Percentiles rank a stretch among this genome's conserved stretches.
Conservation (phyloP, 2,888 invertebrate genomes). For the Phania funesta region DNA sequence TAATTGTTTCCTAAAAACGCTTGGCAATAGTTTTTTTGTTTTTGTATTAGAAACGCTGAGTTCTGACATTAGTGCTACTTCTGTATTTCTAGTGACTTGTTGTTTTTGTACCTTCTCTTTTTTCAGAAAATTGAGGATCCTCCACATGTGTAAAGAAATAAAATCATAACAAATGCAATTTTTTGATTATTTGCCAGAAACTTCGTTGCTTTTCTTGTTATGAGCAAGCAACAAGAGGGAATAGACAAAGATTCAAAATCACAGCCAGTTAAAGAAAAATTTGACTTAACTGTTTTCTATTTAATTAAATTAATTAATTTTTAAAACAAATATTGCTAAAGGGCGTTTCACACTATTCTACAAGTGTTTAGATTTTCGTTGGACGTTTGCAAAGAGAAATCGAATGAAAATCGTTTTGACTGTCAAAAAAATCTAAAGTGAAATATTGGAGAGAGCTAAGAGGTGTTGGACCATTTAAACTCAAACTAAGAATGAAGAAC, state of each 20-base stretch:
- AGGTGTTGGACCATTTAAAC: too few relatives aligned
- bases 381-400: too few relatives aligned
- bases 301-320: not conserved
- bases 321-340: not conserved
- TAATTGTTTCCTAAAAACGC: not conserved
- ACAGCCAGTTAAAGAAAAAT: constrained; percentile 40
- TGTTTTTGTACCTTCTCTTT: not conserved
- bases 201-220: not conserved
- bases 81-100: not conserved
- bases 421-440: too few relatives aligned
- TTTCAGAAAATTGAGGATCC: constrained; percentile 46
- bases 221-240: constrained; percentile 30
- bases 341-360: too few relatives aligned
- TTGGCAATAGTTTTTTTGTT: constrained; percentile 49
- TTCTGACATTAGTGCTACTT: constrained; percentile 50
- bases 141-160: constrained; percentile 15
- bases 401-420: too few relatives aligned
- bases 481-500: too few relatives aligned
- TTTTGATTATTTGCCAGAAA: constrained; percentile 55
- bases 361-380: too few relatives aligned
- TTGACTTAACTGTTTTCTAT: not conserved
- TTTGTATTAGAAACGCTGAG: constrained; percentile 17
- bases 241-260: constrained; percentile 46
- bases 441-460: too few relatives aligned
- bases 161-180: constrained; percentile 22